phyloP scores from a whole-genome alignment of 2,797 vertebrate species.

The Spinibarbus caldwelli region DNA sequence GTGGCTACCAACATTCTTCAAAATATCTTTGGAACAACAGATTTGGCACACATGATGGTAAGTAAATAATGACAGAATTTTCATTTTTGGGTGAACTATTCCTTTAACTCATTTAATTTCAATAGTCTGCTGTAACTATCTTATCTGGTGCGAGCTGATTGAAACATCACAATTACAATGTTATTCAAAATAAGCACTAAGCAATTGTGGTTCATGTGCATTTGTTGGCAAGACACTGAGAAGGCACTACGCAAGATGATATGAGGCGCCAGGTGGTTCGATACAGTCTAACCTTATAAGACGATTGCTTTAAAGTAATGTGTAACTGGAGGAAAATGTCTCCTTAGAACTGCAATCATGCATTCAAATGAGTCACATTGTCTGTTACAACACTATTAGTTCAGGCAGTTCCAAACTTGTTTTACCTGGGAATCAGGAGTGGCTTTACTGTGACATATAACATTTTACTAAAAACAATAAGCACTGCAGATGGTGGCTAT shows the following conservation, averaged over 20 bases:
- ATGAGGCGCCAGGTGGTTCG: constrained; percentile 75
- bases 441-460: constrained; percentile 57
- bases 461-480: constrained; percentile 10
- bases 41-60: background rate
- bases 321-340: constrained; percentile 76
- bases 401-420: constrained; percentile 81
- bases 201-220: constrained; percentile 53
- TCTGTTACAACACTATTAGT: constrained; percentile 74
- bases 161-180: constrained; percentile 16
- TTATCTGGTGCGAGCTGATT: constrained; percentile 19
- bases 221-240: constrained; percentile 57
- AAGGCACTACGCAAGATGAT: constrained; percentile 71
- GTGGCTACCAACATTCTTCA: background rate
- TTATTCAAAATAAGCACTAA: constrained; percentile 45
- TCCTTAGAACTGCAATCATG: constrained; percentile 76
- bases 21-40: background rate
- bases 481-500: background rate
- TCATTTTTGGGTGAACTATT: background rate
- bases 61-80: background rate
- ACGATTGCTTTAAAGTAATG: constrained; percentile 66
- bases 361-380: constrained; percentile 80
- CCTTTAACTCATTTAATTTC: background rate
- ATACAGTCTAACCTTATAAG: constrained; percentile 74
- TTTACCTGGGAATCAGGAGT: constrained; percentile 68
- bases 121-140: background rate